These are phyloP conservation scores for Archilochus colubris DNA, from an alignment of 2,113 vertebrate species.

Conservation along the genomic window DNA sequence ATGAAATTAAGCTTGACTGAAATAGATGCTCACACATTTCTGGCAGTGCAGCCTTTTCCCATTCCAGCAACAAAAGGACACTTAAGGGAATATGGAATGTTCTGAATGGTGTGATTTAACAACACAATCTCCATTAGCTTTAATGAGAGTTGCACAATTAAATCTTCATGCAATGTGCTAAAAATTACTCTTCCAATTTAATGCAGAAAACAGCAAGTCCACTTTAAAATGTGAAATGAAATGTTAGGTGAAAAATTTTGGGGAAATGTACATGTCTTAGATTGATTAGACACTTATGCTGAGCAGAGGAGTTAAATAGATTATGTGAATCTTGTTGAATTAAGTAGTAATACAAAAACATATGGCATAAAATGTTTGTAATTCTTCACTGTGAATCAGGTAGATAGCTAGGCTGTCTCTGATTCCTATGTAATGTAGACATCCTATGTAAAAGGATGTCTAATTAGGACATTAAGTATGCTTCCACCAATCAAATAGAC, in stretches of 20 bases:
- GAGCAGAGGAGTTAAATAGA: neutral
- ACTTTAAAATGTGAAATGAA: neutral
- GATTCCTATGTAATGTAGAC: neutral
- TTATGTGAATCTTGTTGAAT: neutral
- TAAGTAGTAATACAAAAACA: neutral
- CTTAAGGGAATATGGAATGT: conserved; percentile 34
- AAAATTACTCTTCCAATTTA: conserved; percentile 24
- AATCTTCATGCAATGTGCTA: neutral
- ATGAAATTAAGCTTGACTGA: neutral
- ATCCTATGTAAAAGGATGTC: neutral
- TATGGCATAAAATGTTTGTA: neutral
- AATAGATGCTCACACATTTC: neutral
- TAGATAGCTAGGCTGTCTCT: neutral
- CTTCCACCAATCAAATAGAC: neutral
- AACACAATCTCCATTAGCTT: conserved; percentile 28
- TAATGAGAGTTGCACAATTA: conserved; percentile 40
- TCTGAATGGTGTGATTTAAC: neutral
- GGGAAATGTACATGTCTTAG: neutral
- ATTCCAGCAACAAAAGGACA: conserved; percentile 9
- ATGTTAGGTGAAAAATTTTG: neutral
- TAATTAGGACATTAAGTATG: neutral
- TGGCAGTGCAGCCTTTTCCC: neutral
- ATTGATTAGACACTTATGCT: neutral
- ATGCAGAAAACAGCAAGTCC: neutral
- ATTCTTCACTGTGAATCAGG: neutral